Evolutionary conservation across 64 coral and sea anemone species (phyloP), one percentile per base, ranked within the genome.

Genomic region (Dendrophyllia cribrosa): DNA sequence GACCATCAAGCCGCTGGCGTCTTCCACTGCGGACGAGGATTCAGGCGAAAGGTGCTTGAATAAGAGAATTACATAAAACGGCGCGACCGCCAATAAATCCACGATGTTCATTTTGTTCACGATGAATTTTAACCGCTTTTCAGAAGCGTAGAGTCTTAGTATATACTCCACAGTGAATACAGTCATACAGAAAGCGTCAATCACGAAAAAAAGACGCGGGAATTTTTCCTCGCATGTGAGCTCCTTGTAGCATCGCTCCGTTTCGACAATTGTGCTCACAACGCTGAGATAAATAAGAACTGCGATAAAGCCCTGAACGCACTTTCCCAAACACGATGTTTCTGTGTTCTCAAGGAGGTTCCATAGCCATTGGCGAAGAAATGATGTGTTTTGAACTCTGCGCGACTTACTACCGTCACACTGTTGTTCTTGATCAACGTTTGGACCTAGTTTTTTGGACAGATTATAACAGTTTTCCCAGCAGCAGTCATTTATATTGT

Each of bases 221-320:
- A 93, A 75, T 43, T 12, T 59, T 22, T 93, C 60, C 2, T 66
- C 81, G 61, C 91, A 96, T 20, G 91, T 78, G 15, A 78, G 46
- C 1, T 79, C 58, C 34, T 70, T 63, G 48, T 26, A 65, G 50
- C 95, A 96, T 5, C 70, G 77, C 15, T 89, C 77, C 3, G 95
- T 96, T 58, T 96, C 95, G 2, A 88, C 60, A 11, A 96, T 85
- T 7, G 87, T 90, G 13, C 77, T 10, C 2, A 87, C 70, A 63
- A 96, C 87, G 68, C 95, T 96, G 12, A 93, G 24, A 22, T 92
- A 78, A 75, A 96, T 96, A 16, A 96, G 84, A 61, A 89, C n/a
- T 6, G 70, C 90, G 8, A 93, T 70, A 7, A 89, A 85, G 10
- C 55, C 78, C 64, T 91, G 88, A 55, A 91, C 83, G 24, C 34